Base-by-base conservation (phyloP, 2,797 vertebrate species). In the Rhadinocentrus ornatus region DNA sequence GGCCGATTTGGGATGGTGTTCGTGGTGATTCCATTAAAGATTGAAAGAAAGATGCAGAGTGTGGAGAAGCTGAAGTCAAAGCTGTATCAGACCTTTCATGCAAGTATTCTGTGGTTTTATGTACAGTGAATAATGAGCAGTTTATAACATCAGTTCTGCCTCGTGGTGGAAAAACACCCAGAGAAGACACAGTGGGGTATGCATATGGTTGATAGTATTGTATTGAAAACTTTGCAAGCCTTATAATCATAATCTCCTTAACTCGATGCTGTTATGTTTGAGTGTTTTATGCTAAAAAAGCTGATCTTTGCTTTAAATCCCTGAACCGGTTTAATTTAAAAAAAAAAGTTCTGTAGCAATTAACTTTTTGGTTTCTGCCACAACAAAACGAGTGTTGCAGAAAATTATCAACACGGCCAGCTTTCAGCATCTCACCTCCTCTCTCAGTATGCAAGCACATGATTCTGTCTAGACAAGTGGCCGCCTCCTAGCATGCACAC, bases 391-490 rank as follows among this genome's bases (percentile, higher is more conserved):
- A 86, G 77, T 10, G 66, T 75, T 37, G 71, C 16, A 1, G 71
- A 68, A 77, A 86, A 87, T 90, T 83, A 88, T 86, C 80, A 86
- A 82, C 75, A 58, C 52, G 2, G 78, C 80, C 86, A 82, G 85
- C 81, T 85, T 81, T 81, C 67, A 54, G 67, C 66, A 0, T 81
- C 84, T 85, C 88, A 76, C 83, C 85, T 80, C 77, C 79, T 69
- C 74, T 84, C 67, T 92, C 82, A 75, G 87, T 90, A 91, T 92
- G 92, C 90, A 85, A 84, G 61, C 80, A 27, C 90, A 90, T 83
- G 86, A 83, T 80, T 88, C 82, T 59, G 88, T 92, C 89, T 89
- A 88, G 90, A 91, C 90, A 86, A 89, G 86, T 90, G 91, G 89
- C 89, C 89, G 87, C 85, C 88, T 90, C 68, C 4, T 26, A 86